A percentile compares a stretch with the other conserved stretches of the same genome.
phyloP scores from a whole-genome alignment of 2,797 vertebrate species.

The Hyperoplus lanceolatus region DNA sequence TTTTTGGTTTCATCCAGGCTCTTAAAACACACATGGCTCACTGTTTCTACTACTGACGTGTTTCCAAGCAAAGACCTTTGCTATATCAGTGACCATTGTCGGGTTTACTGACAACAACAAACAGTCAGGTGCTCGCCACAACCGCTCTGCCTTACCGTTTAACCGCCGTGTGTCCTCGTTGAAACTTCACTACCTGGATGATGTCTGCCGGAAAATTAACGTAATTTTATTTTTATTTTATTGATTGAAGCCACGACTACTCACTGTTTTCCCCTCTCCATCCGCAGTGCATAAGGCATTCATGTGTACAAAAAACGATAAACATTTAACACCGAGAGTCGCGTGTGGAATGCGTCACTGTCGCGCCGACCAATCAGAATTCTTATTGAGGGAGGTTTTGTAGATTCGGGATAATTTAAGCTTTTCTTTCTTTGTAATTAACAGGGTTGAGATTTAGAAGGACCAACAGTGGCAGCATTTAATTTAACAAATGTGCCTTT shows the following conservation, averaged over 20 bases:
- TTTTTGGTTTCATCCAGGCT: background rate
- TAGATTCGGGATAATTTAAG: background rate
- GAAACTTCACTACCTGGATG: background rate
- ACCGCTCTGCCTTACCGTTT: conserved; percentile 26
- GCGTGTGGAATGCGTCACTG: conserved; percentile 49
- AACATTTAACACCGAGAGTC: conserved; percentile 31
- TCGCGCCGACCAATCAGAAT: conserved; percentile 36
- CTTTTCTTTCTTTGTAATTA: background rate
- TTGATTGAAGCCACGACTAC: background rate
- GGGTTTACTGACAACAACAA: conserved; percentile 14
- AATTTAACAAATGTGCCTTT: background rate
- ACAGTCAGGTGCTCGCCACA: conserved; percentile 1
- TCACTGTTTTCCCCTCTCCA: background rate
- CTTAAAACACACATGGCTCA: background rate
- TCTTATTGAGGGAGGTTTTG: background rate
- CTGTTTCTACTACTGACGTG: conserved; percentile 22
- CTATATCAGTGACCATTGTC: background rate
- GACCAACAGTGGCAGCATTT: background rate
- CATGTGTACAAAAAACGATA: conserved; percentile 6
- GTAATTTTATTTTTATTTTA: background rate
- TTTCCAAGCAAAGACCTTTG: conserved; percentile 1
- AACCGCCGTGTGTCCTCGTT: background rate
- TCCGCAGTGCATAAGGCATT: background rate
- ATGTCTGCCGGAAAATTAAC: accelerated
- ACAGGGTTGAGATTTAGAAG: background rate